phyloP scores from a whole-genome alignment of 2,113 vertebrate species.

The Himantopus leucocephalus region DNA sequence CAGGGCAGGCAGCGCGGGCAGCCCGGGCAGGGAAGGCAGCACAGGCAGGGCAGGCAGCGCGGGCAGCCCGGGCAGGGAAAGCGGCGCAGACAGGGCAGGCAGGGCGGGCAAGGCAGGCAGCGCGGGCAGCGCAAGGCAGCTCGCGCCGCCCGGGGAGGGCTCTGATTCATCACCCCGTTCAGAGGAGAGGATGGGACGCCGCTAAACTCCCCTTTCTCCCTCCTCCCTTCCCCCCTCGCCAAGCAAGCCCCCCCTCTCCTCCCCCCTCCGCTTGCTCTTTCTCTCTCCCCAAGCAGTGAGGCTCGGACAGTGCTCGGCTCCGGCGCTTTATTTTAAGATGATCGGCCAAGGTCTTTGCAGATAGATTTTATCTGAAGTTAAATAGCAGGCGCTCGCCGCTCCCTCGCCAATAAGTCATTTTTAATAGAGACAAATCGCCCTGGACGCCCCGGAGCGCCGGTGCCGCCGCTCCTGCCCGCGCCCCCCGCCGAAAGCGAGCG shows the following conservation, averaged over 20 bases:
- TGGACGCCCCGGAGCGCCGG: conserved; percentile 41
- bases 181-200: conserved; percentile 10
- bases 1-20: background rate
- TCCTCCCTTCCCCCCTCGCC: conserved; percentile 21
- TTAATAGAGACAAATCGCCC: conserved; percentile 53
- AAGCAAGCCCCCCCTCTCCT: background rate
- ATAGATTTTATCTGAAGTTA: conserved; percentile 50
- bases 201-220: conserved; percentile 47
- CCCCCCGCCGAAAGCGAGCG: conserved; percentile 5
- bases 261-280: background rate
- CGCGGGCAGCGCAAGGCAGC: conserved; percentile 21
- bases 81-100: background rate
- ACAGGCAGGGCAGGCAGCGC: background rate
- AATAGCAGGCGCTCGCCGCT: conserved; percentile 6
- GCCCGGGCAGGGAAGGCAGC: background rate
- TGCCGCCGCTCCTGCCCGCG: conserved; percentile 2
- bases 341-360: conserved; percentile 56
- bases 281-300: conserved; percentile 40
- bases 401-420: conserved; percentile 40
- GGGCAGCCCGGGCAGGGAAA: background rate
- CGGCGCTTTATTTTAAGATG: conserved; percentile 43
- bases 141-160: background rate
- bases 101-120: background rate
- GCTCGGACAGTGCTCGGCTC: conserved; percentile 51
- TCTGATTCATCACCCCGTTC: background rate